Evolutionary conservation across 2,797 vertebrate species (phyloP), one percentile per base, ranked within the genome.

Genomic region (Champsocephalus esox): DNA sequence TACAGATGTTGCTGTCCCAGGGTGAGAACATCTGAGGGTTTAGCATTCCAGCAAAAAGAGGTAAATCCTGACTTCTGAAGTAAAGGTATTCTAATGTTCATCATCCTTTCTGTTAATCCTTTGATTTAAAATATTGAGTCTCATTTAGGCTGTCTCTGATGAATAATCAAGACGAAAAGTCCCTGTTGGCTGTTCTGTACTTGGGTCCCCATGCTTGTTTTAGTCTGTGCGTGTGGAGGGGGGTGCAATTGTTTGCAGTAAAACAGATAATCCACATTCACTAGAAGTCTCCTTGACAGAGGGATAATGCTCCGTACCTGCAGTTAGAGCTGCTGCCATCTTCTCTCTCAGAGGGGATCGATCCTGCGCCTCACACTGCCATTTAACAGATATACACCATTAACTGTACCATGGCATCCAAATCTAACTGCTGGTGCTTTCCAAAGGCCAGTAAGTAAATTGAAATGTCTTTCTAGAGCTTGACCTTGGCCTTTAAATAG

Each of bases 381-480:
- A 91, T 93, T 92, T 92, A 92, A 90, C 88, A 89, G 90, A 91
- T 87, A 90, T 89, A 89, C 85, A 89, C 84, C 84, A 92, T 92
- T 90, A 92, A 92, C 90, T 90, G 86, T 80, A 84, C 70, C 68
- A 52, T 32, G 73, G 84, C 80, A 74, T 84, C 89, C 87, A 91
- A 89, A 91, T 89, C 82, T 88, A 85, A 91, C 86, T 70, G 71
- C 71, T 77, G 82, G 90, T 89, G 79, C 77, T 85, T 89, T 87
- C 87, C 79, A 92, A 93, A 93, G 91, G 89, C 91, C 90, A 92
- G 74, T 84, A 87, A 88, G 88, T 91, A 91, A 91, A 93, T 89
- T 92, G 90, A 92, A 93, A 89, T 87, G 90, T 90, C 86, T 90
- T 76, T 91, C 82, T 81, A 82, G 85, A 85, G 87, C 88, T 88